These are phyloP conservation scores for Microchirus variegatus DNA, from an alignment of 2,797 vertebrate species.

Conservation along the genomic window DNA sequence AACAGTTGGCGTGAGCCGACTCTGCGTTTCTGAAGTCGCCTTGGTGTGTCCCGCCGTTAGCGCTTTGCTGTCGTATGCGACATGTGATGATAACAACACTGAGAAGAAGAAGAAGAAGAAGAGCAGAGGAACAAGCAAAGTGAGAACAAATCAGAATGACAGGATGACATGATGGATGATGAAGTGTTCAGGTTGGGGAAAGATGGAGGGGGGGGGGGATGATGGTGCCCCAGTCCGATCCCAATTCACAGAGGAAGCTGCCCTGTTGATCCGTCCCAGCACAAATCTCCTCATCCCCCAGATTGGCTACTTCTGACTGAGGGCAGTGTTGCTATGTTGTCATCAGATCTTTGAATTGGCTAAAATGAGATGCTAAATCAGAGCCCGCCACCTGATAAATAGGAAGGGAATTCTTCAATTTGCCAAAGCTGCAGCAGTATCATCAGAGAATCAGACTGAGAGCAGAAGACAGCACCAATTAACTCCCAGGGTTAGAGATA, in stretches of 20 bases:
- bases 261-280: conserved; percentile 5
- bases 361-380: background rate
- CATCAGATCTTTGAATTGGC: background rate
- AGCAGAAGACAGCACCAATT: too few relatives aligned
- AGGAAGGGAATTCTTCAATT: background rate
- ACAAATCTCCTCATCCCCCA: background rate
- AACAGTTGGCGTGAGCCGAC: too few relatives aligned
- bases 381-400: background rate
- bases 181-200: conserved; percentile 6
- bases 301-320: background rate
- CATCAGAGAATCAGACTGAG: too few relatives aligned
- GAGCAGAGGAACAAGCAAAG: background rate
- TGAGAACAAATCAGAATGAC: conserved; percentile 9
- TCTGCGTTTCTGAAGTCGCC: background rate
- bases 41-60: background rate
- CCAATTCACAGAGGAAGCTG: conserved; percentile 46
- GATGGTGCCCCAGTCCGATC: conserved; percentile 33
- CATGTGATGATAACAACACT: background rate
- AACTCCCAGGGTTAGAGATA: too few relatives aligned
- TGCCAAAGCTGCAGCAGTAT: too few relatives aligned
- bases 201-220: conserved; percentile 18
- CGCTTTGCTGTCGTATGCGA: rapidly evolving
- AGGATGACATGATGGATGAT: conserved; percentile 12
- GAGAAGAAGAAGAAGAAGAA: background rate
- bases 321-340: background rate